Evolutionary conservation across 2,888 invertebrate genomes (phyloP).

Genomic region (Diplazon laetatorius): DNA sequence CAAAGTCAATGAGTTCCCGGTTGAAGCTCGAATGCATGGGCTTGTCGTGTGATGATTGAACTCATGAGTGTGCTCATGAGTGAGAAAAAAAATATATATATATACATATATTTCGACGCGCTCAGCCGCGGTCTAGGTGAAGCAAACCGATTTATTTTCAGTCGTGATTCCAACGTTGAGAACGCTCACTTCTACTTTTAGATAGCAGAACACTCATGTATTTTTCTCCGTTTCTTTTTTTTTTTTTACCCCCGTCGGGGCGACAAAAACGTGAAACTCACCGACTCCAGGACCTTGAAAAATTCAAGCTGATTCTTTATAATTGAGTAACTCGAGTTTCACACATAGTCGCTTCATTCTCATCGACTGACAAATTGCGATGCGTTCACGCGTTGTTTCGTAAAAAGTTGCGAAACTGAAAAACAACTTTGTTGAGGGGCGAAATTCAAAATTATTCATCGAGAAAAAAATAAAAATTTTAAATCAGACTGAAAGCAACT

Average conservation of each 20-base stretch:
- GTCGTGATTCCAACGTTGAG: slow-evolving; percentile 15
- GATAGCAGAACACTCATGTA: background rate
- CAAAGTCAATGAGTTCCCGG: slow-evolving; percentile 33
- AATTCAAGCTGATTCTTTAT: background rate
- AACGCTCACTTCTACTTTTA: background rate
- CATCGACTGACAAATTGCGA: background rate
- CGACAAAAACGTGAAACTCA: background rate
- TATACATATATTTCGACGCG: background rate
- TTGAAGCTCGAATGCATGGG: background rate
- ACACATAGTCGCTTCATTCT: background rate
- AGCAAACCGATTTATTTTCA: slow-evolving; percentile 44
- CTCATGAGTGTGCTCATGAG: background rate
- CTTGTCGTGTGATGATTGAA: slow-evolving; percentile 10
- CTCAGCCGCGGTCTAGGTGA: slow-evolving; percentile 23
- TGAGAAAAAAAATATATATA: slow-evolving; percentile 16
- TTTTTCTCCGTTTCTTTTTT: no score
- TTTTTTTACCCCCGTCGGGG: background rate
- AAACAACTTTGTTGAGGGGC: no score
- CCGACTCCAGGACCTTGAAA: slow-evolving; percentile 23
- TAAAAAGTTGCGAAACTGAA: no score
- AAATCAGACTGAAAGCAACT: no score
- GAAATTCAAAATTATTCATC: no score
- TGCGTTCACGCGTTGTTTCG: background rate
- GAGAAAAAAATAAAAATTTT: no score
- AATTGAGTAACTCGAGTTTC: background rate